phyloP scores from a whole-genome alignment of 2,797 vertebrate genomes.

The Bucorvus abyssinicus region DNA sequence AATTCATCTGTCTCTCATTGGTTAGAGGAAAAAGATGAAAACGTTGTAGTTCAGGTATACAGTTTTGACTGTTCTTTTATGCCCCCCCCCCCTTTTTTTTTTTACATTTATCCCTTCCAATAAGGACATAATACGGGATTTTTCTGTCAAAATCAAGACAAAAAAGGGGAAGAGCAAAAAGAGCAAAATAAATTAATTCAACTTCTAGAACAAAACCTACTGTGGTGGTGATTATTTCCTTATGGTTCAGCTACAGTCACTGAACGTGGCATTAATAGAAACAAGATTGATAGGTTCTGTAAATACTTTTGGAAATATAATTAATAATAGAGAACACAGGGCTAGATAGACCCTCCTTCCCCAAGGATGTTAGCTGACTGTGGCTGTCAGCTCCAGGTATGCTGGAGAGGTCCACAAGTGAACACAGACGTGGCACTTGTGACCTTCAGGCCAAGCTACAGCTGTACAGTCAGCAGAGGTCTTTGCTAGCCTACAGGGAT shows the following conservation, averaged over 20 bases:
- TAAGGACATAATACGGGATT: neutral
- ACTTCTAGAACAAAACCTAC: neutral
- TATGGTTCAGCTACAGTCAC: neutral
- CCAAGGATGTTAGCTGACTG: neutral
- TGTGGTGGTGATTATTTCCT: neutral
- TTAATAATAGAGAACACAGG: neutral
- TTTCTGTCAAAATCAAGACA: neutral
- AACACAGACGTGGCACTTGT: neutral
- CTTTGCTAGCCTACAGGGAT: neutral
- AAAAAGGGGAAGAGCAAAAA: neutral
- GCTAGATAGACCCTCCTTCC: neutral
- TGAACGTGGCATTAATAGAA: neutral
- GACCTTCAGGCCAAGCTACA: neutral
- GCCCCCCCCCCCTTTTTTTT: no score
- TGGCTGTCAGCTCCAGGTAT: neutral
- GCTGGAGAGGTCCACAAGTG: neutral
- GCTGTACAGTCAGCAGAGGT: neutral
- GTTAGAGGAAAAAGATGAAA: constrained; percentile 19
- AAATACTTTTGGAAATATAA: neutral
- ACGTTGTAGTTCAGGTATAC: neutral
- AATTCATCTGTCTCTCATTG: neutral
- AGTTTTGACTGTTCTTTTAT: neutral
- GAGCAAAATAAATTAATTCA: neutral
- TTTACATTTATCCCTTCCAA: neutral
- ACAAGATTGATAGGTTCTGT: neutral